Percentiles rank a stretch among this genome's conserved stretches.
Conservation (phyloP, 2,888 invertebrate species). For the Ornithoptera priamus region DNA sequence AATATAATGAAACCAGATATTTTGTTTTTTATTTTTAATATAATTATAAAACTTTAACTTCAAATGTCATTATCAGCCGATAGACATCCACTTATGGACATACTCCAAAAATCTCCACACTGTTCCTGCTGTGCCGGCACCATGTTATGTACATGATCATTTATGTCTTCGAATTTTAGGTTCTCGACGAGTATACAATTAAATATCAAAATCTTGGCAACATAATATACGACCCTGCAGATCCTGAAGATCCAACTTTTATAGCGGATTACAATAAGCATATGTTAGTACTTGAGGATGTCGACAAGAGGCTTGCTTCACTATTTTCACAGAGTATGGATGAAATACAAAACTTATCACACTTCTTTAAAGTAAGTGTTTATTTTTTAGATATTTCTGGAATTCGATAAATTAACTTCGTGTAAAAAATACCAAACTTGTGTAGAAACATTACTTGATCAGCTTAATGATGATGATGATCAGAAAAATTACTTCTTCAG, state of each 20-base stretch:
- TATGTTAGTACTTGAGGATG: slow-evolving; percentile 81
- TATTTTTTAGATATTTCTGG: not conserved
- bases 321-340: slow-evolving; percentile 90
- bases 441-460: too few relatives aligned
- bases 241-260: slow-evolving; percentile 84
- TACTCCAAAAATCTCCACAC: too few relatives aligned
- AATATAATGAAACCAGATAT: too few relatives aligned
- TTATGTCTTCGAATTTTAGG: slow-evolving; percentile 41
- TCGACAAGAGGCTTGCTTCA: slow-evolving; percentile 88
- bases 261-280: slow-evolving; percentile 83
- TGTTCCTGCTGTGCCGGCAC: too few relatives aligned
- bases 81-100: too few relatives aligned
- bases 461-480: too few relatives aligned
- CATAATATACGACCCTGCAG: slow-evolving; percentile 87
- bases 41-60: too few relatives aligned
- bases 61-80: too few relatives aligned
- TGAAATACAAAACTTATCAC: slow-evolving; percentile 82
- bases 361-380: slow-evolving; percentile 64
- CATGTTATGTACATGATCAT: not conserved
- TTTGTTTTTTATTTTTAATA: too few relatives aligned
- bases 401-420: not conserved
- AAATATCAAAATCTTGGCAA: slow-evolving; percentile 65
- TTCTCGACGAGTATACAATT: slow-evolving; percentile 60
- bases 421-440: too few relatives aligned
- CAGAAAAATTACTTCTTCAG: too few relatives aligned